Conservation (phyloP, 2,797 vertebrate species). For the Decapterus maruadsi region DNA sequence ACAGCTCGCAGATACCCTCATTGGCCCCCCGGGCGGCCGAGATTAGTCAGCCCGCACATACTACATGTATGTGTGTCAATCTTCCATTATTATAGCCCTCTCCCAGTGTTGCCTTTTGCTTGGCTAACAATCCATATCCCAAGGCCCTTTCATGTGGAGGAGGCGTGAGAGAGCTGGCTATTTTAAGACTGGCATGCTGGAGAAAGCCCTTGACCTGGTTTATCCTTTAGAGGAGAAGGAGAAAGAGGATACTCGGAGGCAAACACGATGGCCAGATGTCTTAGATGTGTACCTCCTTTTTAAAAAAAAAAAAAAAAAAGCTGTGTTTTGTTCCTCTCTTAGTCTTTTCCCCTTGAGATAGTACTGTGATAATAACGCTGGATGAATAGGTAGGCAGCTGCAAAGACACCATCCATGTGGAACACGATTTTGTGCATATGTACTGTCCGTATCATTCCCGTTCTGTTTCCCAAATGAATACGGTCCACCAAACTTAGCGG, state of each 20-base stretch:
- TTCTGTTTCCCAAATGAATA: background rate
- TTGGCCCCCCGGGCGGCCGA: constrained; percentile 39
- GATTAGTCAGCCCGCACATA: constrained; percentile 56
- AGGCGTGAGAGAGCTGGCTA: constrained; percentile 69
- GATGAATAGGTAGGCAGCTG: constrained; percentile 4
- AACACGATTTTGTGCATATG: constrained; percentile 2
- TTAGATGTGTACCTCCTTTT: constrained; percentile 24
- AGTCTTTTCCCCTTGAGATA: constrained; percentile 6
- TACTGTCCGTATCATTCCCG: background rate
- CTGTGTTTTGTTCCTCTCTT: constrained; percentile 17
- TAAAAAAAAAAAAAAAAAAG: no score
- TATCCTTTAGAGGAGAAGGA: constrained; percentile 65
- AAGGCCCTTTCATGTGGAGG: constrained; percentile 62
- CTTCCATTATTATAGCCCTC: constrained; percentile 51
- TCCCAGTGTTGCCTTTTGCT: constrained; percentile 53
- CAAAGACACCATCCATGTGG: background rate
- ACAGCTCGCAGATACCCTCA: constrained; percentile 28
- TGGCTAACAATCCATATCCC: constrained; percentile 59
- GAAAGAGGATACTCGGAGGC: constrained; percentile 53
- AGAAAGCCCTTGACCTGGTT: constrained; percentile 80
- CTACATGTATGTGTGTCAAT: constrained; percentile 51
- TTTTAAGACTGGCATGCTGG: constrained; percentile 76
- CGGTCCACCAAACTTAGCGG: constrained; percentile 2
- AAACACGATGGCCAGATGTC: constrained; percentile 58
- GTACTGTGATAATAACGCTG: background rate